phyloP scores from a whole-genome alignment of 2,888 invertebrate genomes.

The Leptinotarsa peninsularis region DNA sequence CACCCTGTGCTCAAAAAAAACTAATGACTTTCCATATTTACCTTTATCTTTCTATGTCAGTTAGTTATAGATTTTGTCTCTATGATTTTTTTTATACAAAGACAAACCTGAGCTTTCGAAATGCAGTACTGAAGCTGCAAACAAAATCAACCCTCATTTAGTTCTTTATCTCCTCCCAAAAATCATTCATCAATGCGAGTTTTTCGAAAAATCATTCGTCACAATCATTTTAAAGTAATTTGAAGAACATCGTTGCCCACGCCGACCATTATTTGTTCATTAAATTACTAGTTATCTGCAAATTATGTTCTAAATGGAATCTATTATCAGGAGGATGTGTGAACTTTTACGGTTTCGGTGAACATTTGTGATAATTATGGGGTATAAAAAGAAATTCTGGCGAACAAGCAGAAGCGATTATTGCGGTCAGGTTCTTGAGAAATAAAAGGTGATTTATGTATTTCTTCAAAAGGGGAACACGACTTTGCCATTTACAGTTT shows the following conservation, averaged over 20 bases:
- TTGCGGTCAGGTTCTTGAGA: not conserved
- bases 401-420: not conserved
- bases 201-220: not conserved
- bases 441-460: not conserved
- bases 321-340: constrained; percentile 17
- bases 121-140: no score
- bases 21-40: no score
- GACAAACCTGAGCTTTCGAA: no score
- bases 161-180: no score
- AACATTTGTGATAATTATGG: constrained; percentile 16
- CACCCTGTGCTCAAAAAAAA: no score
- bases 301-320: constrained; percentile 14
- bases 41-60: no score
- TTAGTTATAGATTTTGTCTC: no score
- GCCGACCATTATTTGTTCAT: not conserved
- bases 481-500: not conserved
- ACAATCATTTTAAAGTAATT: not conserved
- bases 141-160: no score
- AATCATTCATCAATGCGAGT: no score
- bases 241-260: not conserved
- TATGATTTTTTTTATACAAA: no score
- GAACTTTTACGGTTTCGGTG: constrained; percentile 14
- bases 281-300: constrained; percentile 6
- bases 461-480: not conserved
- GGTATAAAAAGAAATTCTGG: constrained; percentile 2